Evolutionary conservation across 2,113 vertebrate genomes (phyloP), one percentile per base, ranked within the genome.

Genomic region (Grus americana): DNA sequence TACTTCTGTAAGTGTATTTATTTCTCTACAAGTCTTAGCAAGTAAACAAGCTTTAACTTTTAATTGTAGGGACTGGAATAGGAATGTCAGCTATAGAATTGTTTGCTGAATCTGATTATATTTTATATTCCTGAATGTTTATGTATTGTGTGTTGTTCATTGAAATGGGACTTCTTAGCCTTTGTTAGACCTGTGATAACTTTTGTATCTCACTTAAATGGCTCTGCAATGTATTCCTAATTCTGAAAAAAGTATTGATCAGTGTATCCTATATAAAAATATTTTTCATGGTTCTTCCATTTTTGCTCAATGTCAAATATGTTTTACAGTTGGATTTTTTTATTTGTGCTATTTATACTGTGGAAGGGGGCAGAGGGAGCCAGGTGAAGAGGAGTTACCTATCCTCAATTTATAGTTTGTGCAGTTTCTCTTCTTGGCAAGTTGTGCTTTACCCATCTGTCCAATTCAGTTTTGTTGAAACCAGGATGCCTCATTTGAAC

Each of bases 401-500:
- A 8, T 73, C 81, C 59, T 63, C 15, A 22, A 8, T 47, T 70
- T 81, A 13, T 54, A 12, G 75, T 49, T 81, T 78, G n/a, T 91
- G 27, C 24, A 40, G 19, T 70, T 78, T 66, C n/a, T 89, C 42
- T 42, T 65, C 58, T 38, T 75, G 38, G 57, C 27, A 50, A 34
- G 58, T 67, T 79, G 36, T 88, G 82, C 58, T 89, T 95, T 67
- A 57, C 32, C 44, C 9, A 62, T 92, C 20, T 80, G 72, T 90
- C 73, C 93, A 54, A 52, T 86, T 89, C 59, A 79, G 46, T 54
- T 47, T 78, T 95, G 74, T 95, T 95, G 84, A 61, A 93, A 91
- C 89, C 90, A 93, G 97, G 92, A 96, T 97, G 85, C 97, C 88
- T 97, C 97, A 87, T 79, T 84, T 96, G 92, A 96, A 95, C 90